Evolutionary conservation across 2,888 invertebrate species (phyloP), one percentile per base, ranked within the genome.

Genomic region (Dasypogon diadema): DNA sequence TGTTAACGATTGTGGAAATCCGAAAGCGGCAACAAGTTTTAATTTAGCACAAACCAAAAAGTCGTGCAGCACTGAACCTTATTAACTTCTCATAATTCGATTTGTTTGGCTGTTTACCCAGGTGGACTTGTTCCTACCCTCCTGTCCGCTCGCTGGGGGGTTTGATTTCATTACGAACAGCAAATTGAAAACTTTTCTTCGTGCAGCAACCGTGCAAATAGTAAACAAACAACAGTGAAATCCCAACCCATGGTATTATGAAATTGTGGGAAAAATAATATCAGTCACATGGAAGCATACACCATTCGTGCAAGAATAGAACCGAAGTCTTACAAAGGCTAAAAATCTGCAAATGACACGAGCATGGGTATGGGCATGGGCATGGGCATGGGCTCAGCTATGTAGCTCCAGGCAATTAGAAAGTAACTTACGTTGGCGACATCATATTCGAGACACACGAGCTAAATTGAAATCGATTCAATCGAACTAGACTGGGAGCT

Each of bases 211-310:
- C 42, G n/a, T 12, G 12, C n/a, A 12, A 42, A 12, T 51, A 21
- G 51, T 51, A 51, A 51, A 51, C 51, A 51, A 51, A 51, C 51
- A 51, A 18, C 51, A 51, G 51, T 51, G 51, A 51, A 51, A 51
- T 18, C 16, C 18, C 18, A 51, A 12, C n/a, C 48, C 48, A 2
- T 48, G 16, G 5, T 48, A 48, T 51, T 16, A 51, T 21, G 51
- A 51, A 51, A 51, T 51, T 51, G 51, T 12, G 51, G 51, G 51
- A 51, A 51, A 51, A 51, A 51, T 51, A 21, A 51, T 51, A 51
- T 51, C 51, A 51, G 51, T 51, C 51, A 51, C 51, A 51, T 51
- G 14, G 51, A 42, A 18, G 51, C 51, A 4, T 51, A 18, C 18
- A 8, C 4, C 6, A 6, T n/a, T 12, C 51, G 2, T 18, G 18